A percentile compares a stretch with the other conserved stretches of the same genome.
Evolutionary conservation across 2,888 invertebrate genomes (phyloP).

Genomic region (Mechanitis messenoides): DNA sequence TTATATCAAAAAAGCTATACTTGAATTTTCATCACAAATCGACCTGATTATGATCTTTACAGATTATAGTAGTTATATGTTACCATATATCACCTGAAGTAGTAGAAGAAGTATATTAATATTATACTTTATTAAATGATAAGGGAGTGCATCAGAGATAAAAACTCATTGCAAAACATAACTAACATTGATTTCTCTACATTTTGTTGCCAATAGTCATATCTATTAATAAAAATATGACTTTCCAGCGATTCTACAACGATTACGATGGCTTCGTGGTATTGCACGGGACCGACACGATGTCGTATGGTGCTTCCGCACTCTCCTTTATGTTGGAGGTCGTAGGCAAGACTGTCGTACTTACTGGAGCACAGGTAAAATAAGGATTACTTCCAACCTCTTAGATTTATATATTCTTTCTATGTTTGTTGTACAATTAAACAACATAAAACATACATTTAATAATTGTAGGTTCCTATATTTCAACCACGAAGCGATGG

Average conservation of each 20-base stretch:
- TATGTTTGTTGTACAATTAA: background rate
- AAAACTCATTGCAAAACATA: background rate
- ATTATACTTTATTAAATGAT: background rate
- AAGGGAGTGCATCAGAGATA: background rate
- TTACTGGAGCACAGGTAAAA: slow-evolving; percentile 92
- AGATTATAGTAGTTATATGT: no score
- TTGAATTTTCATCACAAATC: no score
- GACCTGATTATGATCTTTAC: no score
- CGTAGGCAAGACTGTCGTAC: slow-evolving; percentile 93
- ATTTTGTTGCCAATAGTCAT: no score
- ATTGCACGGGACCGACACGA: slow-evolving; percentile 97
- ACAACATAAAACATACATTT: background rate
- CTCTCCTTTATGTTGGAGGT: slow-evolving; percentile 97
- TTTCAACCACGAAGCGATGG: slow-evolving; percentile 97
- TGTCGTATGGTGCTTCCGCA: slow-evolving; percentile 96
- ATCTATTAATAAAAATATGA: background rate
- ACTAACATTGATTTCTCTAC: no score
- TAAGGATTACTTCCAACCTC: background rate
- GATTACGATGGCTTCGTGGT: slow-evolving; percentile 95
- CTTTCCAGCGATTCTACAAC: slow-evolving; percentile 82
- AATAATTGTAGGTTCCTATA: slow-evolving; percentile 84
- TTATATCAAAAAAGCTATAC: no score
- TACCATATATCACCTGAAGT: no score
- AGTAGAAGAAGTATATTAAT: no score
- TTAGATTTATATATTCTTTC: no score